phyloP scores from a whole-genome alignment of 2,888 invertebrate species.

The Nomada ferruginata region DNA sequence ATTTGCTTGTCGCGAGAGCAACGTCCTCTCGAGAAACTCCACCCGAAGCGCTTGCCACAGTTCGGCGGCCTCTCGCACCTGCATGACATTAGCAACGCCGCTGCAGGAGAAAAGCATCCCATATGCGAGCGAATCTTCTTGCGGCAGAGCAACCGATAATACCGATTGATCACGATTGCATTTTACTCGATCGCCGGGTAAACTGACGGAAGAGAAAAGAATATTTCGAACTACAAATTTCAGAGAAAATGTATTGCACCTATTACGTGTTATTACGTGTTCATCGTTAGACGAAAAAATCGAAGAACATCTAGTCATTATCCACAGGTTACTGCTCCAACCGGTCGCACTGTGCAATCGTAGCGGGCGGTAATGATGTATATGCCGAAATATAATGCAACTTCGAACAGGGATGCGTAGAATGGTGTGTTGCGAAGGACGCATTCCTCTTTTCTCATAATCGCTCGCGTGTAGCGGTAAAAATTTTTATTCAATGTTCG shows the following conservation, averaged over 20 bases:
- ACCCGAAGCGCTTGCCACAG: constrained; percentile 78
- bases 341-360: neutral
- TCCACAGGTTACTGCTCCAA: constrained; percentile 2
- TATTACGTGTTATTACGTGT: too few species aligned
- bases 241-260: neutral
- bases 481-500: neutral
- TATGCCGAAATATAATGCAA: too few species aligned
- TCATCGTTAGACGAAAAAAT: too few species aligned
- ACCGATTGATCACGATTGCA: neutral
- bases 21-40: constrained; percentile 82
- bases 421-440: neutral
- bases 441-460: neutral
- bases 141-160: constrained; percentile 61
- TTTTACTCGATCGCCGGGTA: neutral
- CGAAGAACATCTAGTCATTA: constrained; percentile 27
- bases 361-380: too few species aligned
- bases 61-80: constrained; percentile 76
- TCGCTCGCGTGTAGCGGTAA: neutral
- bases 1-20: constrained; percentile 80
- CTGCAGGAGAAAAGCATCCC: constrained; percentile 77
- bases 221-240: neutral
- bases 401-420: neutral
- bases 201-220: neutral
- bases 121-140: constrained; percentile 51
- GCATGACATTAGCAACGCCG: constrained; percentile 68